These are phyloP conservation scores for Pseudomyrmex cubaensis DNA, from an alignment of 1,140 invertebrate genomes.

Conservation along the genomic window DNA sequence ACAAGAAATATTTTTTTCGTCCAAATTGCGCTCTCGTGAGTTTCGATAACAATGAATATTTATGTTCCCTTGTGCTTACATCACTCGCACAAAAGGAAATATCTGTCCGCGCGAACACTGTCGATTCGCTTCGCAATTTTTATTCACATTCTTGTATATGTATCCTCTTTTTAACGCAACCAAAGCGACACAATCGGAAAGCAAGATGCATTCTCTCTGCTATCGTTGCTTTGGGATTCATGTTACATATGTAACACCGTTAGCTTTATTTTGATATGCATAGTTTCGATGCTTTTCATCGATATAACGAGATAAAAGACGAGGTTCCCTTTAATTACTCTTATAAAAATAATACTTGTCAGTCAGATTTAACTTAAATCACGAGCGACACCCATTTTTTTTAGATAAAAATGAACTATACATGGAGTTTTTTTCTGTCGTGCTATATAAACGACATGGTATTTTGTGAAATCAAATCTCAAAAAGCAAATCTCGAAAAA, in stretches of 20 bases:
- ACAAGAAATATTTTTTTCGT: not conserved
- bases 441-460: not conserved
- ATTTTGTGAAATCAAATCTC: conserved; percentile 5
- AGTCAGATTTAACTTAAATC: not conserved
- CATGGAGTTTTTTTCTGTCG: not conserved
- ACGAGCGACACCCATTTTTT: too few species aligned
- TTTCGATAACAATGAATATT: conserved; percentile 41
- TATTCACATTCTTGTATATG: not conserved
- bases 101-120: conserved; percentile 1
- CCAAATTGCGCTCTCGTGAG: not conserved
- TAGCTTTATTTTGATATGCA: not conserved
- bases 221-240: conserved; percentile 1
- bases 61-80: conserved; percentile 25
- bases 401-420: not conserved
- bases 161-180: conserved; percentile 20
- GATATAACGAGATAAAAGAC: not conserved
- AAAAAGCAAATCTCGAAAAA: not conserved
- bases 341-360: not conserved
- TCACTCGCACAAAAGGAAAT: conserved; percentile 9
- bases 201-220: not conserved
- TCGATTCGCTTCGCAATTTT: conserved; percentile 30
- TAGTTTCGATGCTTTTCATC: not conserved
- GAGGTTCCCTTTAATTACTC: conserved; percentile 1
- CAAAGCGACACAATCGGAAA: conserved; percentile 24
- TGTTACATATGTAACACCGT: not conserved